Base-by-base conservation (phyloP, 2,888 invertebrate species). In the Hypolimnas misippus region DNA sequence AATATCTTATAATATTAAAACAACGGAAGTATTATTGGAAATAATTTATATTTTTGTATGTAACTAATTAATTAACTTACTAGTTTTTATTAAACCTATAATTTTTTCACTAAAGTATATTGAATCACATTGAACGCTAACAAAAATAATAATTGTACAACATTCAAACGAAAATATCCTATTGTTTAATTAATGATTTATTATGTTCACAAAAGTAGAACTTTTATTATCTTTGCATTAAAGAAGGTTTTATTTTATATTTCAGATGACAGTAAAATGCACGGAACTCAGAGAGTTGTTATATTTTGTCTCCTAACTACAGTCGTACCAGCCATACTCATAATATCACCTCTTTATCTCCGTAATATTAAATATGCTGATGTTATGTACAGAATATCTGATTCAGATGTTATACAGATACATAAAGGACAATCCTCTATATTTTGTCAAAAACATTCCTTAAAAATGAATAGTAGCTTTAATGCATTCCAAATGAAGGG, bases 341-440 rank as follows among this genome's bases (percentile, higher is more conserved):
- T 97, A 70, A 93, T 96, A 56, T 93, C 95, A 69, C 97, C 97
- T 14, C 84, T 97, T 50, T 96, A 97, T 82, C 88, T 97, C 69
- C 92, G 96, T 51, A 96, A 96, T 82, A 94, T 93, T 66, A 93
- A 94, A 56, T 97, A 96, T 87, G 95, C 95, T 31, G 96, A 96
- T 92, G 95, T 96, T 19, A 92, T 93, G 68, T 96, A 96, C 76
- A 94, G 94, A 69, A 95, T 97, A 71, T 96, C 96, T 7, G 97
- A 97, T 82, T 97, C 97, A 0, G 97, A 97, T 86, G 95, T 97
- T 16, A 93, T 97, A 55, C 96, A 96, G 81, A 96, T 97, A 67
- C 94, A 94, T 64, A 95, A 96, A 84, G 97, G 97, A 38, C 95
- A 97, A 67, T 97, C 97, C 8, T 95, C 96, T 44, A 88, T 97